Conservation (phyloP, 2,888 invertebrate species). For the Nysson spinosus region DNA sequence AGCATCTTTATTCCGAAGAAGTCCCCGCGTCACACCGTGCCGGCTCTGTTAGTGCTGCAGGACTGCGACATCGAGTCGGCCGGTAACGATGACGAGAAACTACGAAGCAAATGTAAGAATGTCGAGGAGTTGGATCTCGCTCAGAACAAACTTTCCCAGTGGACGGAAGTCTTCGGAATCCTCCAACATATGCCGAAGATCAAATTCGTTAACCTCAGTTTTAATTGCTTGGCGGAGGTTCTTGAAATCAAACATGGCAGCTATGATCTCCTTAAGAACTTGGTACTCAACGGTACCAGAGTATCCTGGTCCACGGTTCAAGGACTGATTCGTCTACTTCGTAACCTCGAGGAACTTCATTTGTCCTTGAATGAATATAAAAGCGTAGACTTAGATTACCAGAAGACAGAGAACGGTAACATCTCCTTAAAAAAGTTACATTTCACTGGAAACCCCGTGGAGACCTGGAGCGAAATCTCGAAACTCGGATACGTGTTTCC, state of each 20-base stretch:
- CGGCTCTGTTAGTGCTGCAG: conserved; percentile 91
- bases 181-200: conserved; percentile 92
- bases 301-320: conserved; percentile 91
- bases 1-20: conserved; percentile 92
- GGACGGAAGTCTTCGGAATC: conserved; percentile 94
- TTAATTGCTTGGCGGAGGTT: conserved; percentile 88
- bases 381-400: conserved; percentile 82
- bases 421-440: conserved; percentile 87
- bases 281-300: conserved; percentile 92
- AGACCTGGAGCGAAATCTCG: conserved; percentile 88
- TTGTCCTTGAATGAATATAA: conserved; percentile 93
- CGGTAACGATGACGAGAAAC: conserved; percentile 86
- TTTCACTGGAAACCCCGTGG: conserved; percentile 92
- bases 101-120: conserved; percentile 90
- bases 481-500: conserved; percentile 93
- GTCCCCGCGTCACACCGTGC: conserved; percentile 87
- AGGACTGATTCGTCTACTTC: conserved; percentile 86
- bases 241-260: conserved; percentile 78
- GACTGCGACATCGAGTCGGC: conserved; percentile 95
- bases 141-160: conserved; percentile 92
- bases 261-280: conserved; percentile 80
- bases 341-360: conserved; percentile 93
- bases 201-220: conserved; percentile 94
- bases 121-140: conserved; percentile 97
- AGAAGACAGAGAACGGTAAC: conserved; percentile 79